Conservation (phyloP, 2,888 invertebrate species). For the Artemia sp. region DNA sequence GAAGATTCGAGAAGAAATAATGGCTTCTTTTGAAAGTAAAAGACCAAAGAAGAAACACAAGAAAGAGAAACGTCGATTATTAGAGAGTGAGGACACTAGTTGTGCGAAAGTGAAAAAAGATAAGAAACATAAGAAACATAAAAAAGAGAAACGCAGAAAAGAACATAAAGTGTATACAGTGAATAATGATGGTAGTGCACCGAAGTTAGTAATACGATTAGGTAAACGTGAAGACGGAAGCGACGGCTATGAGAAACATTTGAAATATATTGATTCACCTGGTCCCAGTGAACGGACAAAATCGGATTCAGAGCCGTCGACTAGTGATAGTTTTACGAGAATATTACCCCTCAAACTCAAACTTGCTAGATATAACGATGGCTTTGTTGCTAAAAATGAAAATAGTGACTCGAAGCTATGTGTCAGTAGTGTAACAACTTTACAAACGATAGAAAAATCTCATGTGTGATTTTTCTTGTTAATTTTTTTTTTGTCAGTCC, state of each 20-base stretch:
- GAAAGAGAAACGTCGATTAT: slow-evolving; percentile 30
- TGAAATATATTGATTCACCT: slow-evolving; percentile 27
- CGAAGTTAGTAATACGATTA: slow-evolving; percentile 59
- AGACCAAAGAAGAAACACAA: slow-evolving; percentile 44
- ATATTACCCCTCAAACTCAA: slow-evolving; percentile 61
- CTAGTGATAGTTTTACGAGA: slow-evolving; percentile 40
- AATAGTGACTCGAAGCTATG: slow-evolving; percentile 26
- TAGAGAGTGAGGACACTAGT: slow-evolving; percentile 28
- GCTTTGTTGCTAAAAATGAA: slow-evolving; percentile 38
- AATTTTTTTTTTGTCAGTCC: no score
- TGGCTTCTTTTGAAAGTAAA: slow-evolving; percentile 51
- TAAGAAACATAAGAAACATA: slow-evolving; percentile 33
- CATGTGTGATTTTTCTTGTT: no score
- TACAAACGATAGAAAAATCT: no score
- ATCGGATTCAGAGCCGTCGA: slow-evolving; percentile 35
- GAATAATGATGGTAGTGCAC: slow-evolving; percentile 43
- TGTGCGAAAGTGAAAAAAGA: slow-evolving; percentile 29
- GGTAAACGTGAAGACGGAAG: slow-evolving; percentile 33
- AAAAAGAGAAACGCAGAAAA: slow-evolving; percentile 40
- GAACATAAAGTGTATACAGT: slow-evolving; percentile 40
- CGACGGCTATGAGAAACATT: slow-evolving; percentile 28
- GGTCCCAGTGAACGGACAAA: slow-evolving; percentile 21
- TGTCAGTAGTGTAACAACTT: neutral
- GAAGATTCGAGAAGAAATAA: slow-evolving; percentile 65
- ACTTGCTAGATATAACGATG: slow-evolving; percentile 59